Evolutionary conservation across 2,888 invertebrate species (phyloP), one percentile per base, ranked within the genome.

Genomic region (Orchesella flavescens): DNA sequence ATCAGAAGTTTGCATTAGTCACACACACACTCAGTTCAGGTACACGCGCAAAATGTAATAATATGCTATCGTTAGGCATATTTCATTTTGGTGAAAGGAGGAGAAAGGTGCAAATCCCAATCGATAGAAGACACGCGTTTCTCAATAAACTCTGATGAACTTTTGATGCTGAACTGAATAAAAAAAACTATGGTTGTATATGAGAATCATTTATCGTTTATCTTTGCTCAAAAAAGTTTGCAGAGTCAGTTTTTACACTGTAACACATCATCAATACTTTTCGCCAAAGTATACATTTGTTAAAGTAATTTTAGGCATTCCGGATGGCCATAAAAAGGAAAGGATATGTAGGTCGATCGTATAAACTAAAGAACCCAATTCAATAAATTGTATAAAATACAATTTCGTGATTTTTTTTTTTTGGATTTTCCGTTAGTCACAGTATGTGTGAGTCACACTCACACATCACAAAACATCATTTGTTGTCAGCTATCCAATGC

Each of bases 51-150:
- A 23, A 34, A 63, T 34, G 7, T 63, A 13, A 5, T 12, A 63
- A 63, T 23, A 17, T n/a, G n/a, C n/a, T n/a, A n/a, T n/a, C n/a
- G 63, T 23, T 63, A 19, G 9, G 17, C 17, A 2, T 2, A 59
- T 34, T 71, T 76, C 13, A 75, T 49, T 23, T 68, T 24, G 80
- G 80, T 73, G 75, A 74, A 76, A 84, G 80, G 55, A 78, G 68
- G 78, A 78, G 77, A 82, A 81, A 85, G 84, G 84, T 82, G 84
- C 84, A 63, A 84, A 82, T 74, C 73, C 59, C 79, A 84, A 86
- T 86, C 86, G 86, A 86, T 86, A 84, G n/a, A 17, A 55, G 55
- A 34, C 79, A 83, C 86, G 84, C 84, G 86, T 86, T 84, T 72
- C 66, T 59, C 69, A 76, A 73, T 84, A 84, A 84, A 84, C 79